Base-by-base conservation (phyloP, 2,797 vertebrate genomes). In the Mallotus villosus region DNA sequence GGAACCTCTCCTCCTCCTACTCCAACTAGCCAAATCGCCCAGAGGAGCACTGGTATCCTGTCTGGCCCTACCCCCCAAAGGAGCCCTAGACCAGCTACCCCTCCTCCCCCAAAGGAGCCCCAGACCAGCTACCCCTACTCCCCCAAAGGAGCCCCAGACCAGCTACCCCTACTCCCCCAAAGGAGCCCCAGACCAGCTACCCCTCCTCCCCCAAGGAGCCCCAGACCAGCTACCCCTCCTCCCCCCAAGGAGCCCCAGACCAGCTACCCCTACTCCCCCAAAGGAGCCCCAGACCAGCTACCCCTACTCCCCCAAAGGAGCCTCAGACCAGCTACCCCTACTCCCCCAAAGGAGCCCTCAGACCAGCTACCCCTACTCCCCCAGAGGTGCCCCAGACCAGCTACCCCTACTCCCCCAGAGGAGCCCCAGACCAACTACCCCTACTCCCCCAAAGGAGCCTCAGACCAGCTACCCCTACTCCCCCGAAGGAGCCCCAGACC, bases 101-200 rank as follows among this genome's bases (percentile, higher is more conserved):
- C 61, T 32, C 8, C 53, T 5, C 24, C 60, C 60, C 7, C 11
- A 65, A 5, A 64, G 4, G n/a, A 46, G 14, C 89, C 86, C 88
- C 87, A 60, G 88, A 90, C 91, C 91, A 91, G 92, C 93, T 91
- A 91, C 92, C 91, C 91, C 93, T 94, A 93, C 94, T 89, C 90
- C 89, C 86, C 89, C 2, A 41, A 0, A 41, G 8, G 11, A 41
- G 11, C 37, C 37, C 37, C 37, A 12, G 37, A 41, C 37, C 37
- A 41, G 37, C 37, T 41, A 41, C 64, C 53, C 4, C 61, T 63
- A 22, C 55, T 16, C 25, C 60, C 27, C 3, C 4, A 65, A 1
- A 65, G 2, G n/a, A 46, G 14, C 90, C 86, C 88, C 87, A 60
- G 88, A 90, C 91, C 91, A 91, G 92, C 93, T 91, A 91, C 92